A percentile compares a stretch with the other conserved stretches of the same genome.
Evolutionary conservation across 2,888 invertebrate genomes (phyloP).

Genomic region (Aproaerema taeniolella): DNA sequence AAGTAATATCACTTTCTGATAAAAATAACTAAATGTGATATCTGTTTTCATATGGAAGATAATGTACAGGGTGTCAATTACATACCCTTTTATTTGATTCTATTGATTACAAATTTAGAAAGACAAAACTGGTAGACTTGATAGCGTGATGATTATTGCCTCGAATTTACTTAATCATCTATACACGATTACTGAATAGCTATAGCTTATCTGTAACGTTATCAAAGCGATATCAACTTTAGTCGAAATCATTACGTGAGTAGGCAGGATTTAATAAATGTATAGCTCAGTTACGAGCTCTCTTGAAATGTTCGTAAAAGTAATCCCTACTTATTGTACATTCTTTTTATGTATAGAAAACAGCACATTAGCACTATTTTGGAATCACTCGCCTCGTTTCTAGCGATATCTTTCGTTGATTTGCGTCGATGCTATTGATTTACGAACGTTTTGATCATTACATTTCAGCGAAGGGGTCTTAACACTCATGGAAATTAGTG

Average conservation of each 20-base stretch:
- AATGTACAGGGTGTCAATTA: too few relatives aligned
- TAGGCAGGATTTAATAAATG: neutral
- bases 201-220: neutral
- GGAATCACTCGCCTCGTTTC: too few relatives aligned
- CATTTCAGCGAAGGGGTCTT: too few relatives aligned
- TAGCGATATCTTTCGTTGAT: too few relatives aligned
- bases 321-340: neutral
- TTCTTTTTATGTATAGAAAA: too few relatives aligned
- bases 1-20: too few relatives aligned
- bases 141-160: constrained; percentile 17
- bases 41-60: too few relatives aligned
- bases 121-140: constrained; percentile 6
- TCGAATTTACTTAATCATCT: neutral
- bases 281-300: neutral
- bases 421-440: too few relatives aligned
- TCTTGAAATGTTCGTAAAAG: neutral
- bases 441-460: too few relatives aligned
- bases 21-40: too few relatives aligned
- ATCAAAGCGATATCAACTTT: neutral
- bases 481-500: too few relatives aligned
- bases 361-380: too few relatives aligned
- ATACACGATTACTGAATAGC: neutral
- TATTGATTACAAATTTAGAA: constrained; percentile 22
- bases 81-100: constrained; percentile 30
- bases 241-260: neutral